These are phyloP conservation scores for Amniataba percoides DNA, from an alignment of 2,797 vertebrate genomes.

Conservation along the genomic window DNA sequence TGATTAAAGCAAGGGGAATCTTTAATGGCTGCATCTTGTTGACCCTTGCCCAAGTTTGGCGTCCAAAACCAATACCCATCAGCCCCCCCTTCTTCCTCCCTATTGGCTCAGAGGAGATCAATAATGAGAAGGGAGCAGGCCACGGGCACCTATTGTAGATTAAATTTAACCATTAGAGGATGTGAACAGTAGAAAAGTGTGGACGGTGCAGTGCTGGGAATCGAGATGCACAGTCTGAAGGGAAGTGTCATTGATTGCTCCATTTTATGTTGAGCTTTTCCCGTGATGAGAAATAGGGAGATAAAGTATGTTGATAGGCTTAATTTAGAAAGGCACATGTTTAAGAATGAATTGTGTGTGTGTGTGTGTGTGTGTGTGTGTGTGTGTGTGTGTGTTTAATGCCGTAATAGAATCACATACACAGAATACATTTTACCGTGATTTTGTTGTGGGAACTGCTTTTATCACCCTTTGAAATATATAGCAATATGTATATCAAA, in stretches of 20 bases:
- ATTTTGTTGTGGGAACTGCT: not conserved
- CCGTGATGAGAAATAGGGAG: not conserved
- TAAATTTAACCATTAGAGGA: conserved; percentile 33
- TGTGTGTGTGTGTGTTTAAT: not conserved
- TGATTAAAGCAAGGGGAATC: conserved; percentile 49
- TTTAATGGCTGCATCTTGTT: conserved; percentile 58
- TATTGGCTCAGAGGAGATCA: conserved; percentile 45
- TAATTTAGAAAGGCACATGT: not conserved
- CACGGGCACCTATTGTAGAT: conserved; percentile 40
- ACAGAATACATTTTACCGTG: not conserved
- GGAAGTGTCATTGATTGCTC: not conserved
- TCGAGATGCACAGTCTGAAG: conserved; percentile 17
- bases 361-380: not conserved
- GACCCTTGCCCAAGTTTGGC: conserved; percentile 51
- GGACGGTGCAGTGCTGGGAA: conserved; percentile 33
- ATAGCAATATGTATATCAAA: not conserved
- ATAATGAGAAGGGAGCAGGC: conserved; percentile 48
- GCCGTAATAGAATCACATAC: not conserved
- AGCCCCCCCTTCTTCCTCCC: conserved; percentile 4
- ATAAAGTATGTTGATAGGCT: not conserved
- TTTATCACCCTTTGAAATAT: conserved; percentile 13
- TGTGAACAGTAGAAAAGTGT: conserved; percentile 33
- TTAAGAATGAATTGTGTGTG: not conserved
- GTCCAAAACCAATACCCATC: conserved; percentile 70
- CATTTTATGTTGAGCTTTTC: conserved; percentile 7